Evolutionary conservation across 1,140 invertebrate species (phyloP).

Genomic region (Zaprionus tsacasi): DNA sequence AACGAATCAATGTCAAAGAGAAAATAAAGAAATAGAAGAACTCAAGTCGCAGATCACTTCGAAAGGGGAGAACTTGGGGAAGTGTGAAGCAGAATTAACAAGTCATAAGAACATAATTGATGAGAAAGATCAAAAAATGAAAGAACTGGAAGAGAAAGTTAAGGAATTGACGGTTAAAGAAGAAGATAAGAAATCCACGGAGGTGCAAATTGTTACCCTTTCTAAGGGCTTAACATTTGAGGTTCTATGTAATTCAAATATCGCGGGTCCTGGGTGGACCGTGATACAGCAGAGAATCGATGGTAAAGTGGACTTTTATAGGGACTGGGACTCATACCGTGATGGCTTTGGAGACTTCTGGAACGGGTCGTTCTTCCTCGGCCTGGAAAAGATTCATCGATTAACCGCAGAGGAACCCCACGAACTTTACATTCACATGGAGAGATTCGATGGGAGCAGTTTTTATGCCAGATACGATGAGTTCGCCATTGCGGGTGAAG

Average conservation of each 20-base stretch:
- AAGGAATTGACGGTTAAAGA: too few species aligned
- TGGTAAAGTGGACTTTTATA: not conserved
- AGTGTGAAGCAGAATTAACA: not conserved
- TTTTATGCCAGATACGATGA: too few species aligned
- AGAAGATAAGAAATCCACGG: not conserved
- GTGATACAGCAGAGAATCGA: not conserved
- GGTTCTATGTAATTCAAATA: not conserved
- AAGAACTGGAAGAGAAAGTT: too few species aligned
- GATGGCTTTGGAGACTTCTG: not conserved
- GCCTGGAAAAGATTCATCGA: too few species aligned
- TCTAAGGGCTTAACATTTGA: not conserved
- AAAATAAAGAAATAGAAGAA: not conserved
- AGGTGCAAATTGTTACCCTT: not conserved
- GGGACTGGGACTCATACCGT: not conserved
- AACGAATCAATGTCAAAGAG: not conserved
- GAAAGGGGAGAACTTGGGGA: not conserved
- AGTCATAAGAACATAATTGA: not conserved
- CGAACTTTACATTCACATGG: too few species aligned
- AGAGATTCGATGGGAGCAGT: too few species aligned
- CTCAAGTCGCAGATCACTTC: not conserved
- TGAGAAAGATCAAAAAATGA: too few species aligned
- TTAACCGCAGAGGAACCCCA: too few species aligned
- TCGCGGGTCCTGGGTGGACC: not conserved
- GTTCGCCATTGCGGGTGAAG: too few species aligned
- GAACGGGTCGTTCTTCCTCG: not conserved